phyloP scores from a whole-genome alignment of 2,113 vertebrate species.

The Hystrix brachyura region DNA sequence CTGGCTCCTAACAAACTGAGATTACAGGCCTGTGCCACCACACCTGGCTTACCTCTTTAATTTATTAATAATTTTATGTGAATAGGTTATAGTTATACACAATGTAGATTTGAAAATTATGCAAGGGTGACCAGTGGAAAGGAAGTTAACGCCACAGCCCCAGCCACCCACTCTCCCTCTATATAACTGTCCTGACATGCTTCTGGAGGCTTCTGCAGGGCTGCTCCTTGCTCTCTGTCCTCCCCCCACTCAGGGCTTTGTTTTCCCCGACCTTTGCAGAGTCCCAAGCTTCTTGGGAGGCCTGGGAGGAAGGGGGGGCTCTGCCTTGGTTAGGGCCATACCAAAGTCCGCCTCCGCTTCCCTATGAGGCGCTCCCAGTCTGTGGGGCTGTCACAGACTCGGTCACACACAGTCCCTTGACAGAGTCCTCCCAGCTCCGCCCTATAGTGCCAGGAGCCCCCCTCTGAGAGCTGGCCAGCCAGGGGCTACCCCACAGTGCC shows the following conservation, averaged over 20 bases:
- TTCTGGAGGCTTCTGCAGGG: background rate
- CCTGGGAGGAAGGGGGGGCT: background rate
- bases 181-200: background rate
- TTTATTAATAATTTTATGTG: background rate
- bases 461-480: background rate
- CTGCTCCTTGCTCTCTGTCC: background rate
- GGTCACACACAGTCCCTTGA: background rate
- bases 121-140: background rate
- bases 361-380: accelerated
- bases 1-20: background rate
- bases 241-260: background rate
- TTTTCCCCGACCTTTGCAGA: slow-evolving; percentile 59
- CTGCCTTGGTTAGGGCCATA: background rate
- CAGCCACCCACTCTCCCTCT: background rate
- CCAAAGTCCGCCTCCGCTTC: slow-evolving; percentile 19
- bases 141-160: background rate
- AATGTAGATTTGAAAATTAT: background rate
- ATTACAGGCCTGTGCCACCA: background rate
- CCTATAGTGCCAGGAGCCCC: background rate
- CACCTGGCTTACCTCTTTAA: background rate
- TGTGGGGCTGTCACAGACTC: background rate
- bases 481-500: background rate
- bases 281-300: slow-evolving; percentile 66
- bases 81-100: background rate
- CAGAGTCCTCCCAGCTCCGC: background rate